Percentiles rank a stretch among this genome's conserved stretches.
Evolutionary conservation across 2,888 invertebrate species (phyloP).

Genomic region (Pseudeuparius sepicola): DNA sequence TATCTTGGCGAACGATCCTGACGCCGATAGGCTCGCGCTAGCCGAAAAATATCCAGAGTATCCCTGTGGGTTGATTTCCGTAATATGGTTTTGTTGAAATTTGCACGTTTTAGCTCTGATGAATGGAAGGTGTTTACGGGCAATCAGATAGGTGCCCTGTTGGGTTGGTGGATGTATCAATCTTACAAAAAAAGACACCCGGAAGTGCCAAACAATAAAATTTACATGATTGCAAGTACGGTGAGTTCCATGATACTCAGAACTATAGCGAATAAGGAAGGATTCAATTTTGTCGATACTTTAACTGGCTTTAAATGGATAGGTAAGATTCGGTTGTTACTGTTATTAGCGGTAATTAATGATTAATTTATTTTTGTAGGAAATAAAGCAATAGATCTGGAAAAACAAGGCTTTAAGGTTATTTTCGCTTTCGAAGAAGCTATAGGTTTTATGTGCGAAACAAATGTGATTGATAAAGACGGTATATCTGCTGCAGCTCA

Average conservation of each 20-base stretch:
- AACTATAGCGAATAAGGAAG: conserved; percentile 70
- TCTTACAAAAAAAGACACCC: conserved; percentile 45
- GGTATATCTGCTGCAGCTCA: conserved; percentile 85
- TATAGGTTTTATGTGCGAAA: conserved; percentile 95
- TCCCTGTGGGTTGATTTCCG: conserved; percentile 12
- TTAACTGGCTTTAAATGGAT: conserved; percentile 99
- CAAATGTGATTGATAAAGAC: conserved; percentile 87
- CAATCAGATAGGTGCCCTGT: conserved; percentile 87
- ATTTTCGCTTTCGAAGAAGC: conserved; percentile 97
- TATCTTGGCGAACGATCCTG: conserved; percentile 95
- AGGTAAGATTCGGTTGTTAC: too few relatives aligned
- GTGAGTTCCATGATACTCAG: conserved; percentile 92
- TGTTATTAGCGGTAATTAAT: too few relatives aligned
- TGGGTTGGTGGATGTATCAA: conserved; percentile 88
- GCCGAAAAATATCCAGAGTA: conserved; percentile 71
- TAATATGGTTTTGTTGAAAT: not conserved
- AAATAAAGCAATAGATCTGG: conserved; percentile 66
- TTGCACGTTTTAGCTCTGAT: conserved; percentile 40
- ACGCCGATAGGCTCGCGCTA: conserved; percentile 91
- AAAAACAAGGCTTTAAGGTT: conserved; percentile 61
- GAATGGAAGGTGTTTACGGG: conserved; percentile 88
- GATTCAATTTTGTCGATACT: conserved; percentile 73
- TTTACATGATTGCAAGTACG: conserved; percentile 84
- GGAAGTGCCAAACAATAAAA: conserved; percentile 44
- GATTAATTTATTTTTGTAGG: too few relatives aligned